phyloP scores from a whole-genome alignment of 1,140 invertebrate genomes.

The Popillia japonica region DNA sequence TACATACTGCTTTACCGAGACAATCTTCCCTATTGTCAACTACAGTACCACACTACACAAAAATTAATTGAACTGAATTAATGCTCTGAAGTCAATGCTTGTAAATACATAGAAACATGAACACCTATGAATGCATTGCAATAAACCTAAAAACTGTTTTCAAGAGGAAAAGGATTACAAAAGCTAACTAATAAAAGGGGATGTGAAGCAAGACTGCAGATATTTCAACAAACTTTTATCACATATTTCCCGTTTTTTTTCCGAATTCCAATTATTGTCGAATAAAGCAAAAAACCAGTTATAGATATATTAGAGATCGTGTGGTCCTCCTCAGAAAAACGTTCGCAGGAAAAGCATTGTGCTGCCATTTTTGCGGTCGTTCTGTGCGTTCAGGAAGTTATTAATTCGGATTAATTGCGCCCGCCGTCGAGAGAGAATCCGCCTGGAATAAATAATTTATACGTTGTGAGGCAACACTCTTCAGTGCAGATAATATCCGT shows the following conservation, averaged over 20 bases:
- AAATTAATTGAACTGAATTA: too few relatives aligned
- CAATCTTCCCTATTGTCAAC: too few relatives aligned
- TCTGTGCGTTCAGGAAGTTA: neutral
- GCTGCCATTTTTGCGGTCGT: neutral
- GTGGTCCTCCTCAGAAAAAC: neutral
- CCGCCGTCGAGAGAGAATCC: neutral
- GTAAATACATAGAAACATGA: too few relatives aligned
- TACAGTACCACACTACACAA: too few relatives aligned
- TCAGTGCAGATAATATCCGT: neutral
- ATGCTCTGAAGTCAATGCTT: too few relatives aligned
- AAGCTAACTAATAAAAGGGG: neutral
- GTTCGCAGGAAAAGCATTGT: neutral
- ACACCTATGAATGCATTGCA: neutral
- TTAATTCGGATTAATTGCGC: constrained; percentile 7
- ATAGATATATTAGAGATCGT: neutral
- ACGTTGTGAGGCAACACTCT: neutral
- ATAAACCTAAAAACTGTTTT: neutral
- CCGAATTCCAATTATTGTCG: neutral
- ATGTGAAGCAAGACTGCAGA: neutral
- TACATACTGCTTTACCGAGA: too few relatives aligned
- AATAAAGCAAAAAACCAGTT: neutral
- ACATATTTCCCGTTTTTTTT: neutral
- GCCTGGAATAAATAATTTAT: constrained; percentile 18
- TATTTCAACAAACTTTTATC: neutral
- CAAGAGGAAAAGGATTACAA: neutral